Percentiles rank a stretch among this genome's conserved stretches.
Evolutionary conservation across 2,888 invertebrate species (phyloP).

Genomic region (Acanthoscelides obtectus): DNA sequence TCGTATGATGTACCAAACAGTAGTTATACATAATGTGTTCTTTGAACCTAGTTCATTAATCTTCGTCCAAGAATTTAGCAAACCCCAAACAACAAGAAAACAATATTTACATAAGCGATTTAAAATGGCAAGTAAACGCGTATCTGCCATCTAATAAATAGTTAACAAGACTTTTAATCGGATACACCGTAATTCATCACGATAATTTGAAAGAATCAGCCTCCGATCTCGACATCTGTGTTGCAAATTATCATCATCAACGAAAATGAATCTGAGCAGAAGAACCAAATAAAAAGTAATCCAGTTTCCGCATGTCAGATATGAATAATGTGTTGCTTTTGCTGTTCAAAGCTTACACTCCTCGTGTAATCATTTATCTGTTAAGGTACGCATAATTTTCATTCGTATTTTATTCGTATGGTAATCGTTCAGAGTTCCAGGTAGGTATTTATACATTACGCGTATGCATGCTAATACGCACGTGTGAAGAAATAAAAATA

Average conservation of each 20-base stretch:
- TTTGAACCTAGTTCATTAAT: neutral
- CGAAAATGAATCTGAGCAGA: neutral
- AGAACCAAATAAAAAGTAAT: neutral
- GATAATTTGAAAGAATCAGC: neutral
- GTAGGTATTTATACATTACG: neutral
- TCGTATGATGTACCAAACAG: no score
- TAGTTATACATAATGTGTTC: no score
- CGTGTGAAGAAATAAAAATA: no score
- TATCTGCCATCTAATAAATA: neutral
- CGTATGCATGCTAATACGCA: no score
- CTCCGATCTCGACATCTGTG: neutral
- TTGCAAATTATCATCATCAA: neutral
- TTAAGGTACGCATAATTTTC: neutral
- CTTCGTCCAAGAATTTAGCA: neutral
- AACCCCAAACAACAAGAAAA: neutral
- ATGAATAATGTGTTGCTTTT: neutral
- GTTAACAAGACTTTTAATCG: neutral
- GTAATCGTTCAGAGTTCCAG: neutral
- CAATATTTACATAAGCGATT: neutral
- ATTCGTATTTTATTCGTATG: neutral
- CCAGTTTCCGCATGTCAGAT: neutral
- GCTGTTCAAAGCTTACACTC: neutral
- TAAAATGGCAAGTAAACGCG: neutral
- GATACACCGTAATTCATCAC: neutral
- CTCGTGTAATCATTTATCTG: neutral